Evolutionary conservation across 2,113 vertebrate genomes (phyloP).

Genomic region (Crotalus tigris): DNA sequence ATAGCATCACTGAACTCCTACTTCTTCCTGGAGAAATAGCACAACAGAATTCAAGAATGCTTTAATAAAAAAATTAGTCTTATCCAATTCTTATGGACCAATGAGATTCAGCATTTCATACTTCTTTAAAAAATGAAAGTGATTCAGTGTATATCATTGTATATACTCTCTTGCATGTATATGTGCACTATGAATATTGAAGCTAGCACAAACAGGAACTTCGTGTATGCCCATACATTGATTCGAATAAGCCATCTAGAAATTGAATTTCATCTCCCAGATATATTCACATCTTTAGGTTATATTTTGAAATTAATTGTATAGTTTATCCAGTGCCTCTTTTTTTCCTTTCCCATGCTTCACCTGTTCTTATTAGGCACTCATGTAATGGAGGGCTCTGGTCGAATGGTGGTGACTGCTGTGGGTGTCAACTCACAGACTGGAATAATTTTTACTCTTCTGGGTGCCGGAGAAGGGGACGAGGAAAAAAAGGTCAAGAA

Average conservation of each 20-base stretch:
- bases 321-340: not conserved
- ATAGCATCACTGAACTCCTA: not conserved
- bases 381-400: conserved; percentile 98
- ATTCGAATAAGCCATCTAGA: not conserved
- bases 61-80: not conserved
- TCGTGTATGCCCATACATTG: not conserved
- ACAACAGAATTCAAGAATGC: not conserved
- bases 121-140: not conserved
- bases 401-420: conserved; percentile 89
- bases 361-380: conserved; percentile 74
- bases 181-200: not conserved
- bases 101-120: not conserved
- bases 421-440: conserved; percentile 97
- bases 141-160: not conserved
- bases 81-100: not conserved
- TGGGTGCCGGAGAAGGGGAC: conserved; percentile 83
- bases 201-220: not conserved
- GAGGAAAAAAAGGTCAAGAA: conserved; percentile 94
- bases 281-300: not conserved
- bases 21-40: not conserved
- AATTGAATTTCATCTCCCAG: not conserved
- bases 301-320: not conserved
- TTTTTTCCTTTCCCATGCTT: not conserved
- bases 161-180: not conserved
- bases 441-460: conserved; percentile 93